Evolutionary conservation across 1,140 invertebrate species (phyloP), one percentile per base, ranked within the genome.

Genomic region (Polypedilum vanderplanki): DNA sequence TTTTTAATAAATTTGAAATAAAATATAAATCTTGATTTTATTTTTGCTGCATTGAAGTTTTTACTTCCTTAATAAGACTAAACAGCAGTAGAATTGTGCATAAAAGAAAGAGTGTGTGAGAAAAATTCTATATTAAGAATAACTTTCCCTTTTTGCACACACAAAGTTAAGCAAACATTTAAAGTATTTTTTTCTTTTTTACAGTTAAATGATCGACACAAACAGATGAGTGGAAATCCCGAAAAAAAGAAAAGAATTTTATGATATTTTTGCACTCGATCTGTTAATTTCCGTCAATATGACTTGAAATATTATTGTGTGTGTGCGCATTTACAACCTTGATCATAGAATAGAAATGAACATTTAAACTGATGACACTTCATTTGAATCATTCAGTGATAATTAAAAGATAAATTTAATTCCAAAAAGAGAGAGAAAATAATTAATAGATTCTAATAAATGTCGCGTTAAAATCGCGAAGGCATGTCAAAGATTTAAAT

Each of bases 401-500:
- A 33, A 33, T 33, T 33, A 5, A 33, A 33, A 33, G 1, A 33
- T 33, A 33, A 33, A 33, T 33, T 33, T 33, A 33, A 33, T 33
- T 33, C 24, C 24, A 33, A 33, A 33, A 33, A 33, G n/a, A 33
- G 24, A 33, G 24, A 33, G 24, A 33, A 33, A 33, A 33, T 3
- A 33, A 33, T 33, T 5, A n/a, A 33, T 33, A 33, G 24, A 33
- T 33, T 33, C n/a, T 57, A 57, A 57, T 57, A 57, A 57, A 57
- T 12, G 46, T 57, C 46, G 46, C 46, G 46, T 57, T 57, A 57
- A n/a, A 57, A 57, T 57, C 10, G 46, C 46, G 10, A 15, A 57
- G n/a, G 46, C 46, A 57, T 57, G 46, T 57, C 41, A 57, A 57
- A 57, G 46, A 57, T 57, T 57, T 57, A 57, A 57, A 57, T 57